phyloP scores from a whole-genome alignment of 2,797 vertebrate genomes.

The Scarus forsteni region DNA sequence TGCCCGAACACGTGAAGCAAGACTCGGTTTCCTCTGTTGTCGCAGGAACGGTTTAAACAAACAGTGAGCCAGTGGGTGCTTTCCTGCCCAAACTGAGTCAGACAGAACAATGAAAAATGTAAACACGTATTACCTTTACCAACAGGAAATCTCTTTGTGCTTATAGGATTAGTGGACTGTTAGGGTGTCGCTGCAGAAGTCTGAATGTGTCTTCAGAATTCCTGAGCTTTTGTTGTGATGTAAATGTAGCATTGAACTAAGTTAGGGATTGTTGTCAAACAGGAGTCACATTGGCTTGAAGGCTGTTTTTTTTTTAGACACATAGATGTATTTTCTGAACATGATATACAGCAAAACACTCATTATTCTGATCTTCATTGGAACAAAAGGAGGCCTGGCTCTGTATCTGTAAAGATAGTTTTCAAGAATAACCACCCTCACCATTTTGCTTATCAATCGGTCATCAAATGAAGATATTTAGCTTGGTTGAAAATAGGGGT shows the following conservation, averaged over 20 bases:
- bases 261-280: background rate
- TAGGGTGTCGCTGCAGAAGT: conserved; percentile 15
- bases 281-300: background rate
- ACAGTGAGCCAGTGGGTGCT: conserved; percentile 55
- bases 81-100: conserved; percentile 74
- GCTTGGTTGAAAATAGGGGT: no score
- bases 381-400: no score
- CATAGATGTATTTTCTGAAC: no score
- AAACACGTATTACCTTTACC: conserved; percentile 67
- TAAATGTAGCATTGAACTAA: background rate
- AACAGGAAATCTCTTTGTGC: conserved; percentile 51
- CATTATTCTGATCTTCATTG: no score
- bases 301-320: no score
- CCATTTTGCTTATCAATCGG: no score
- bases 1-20: conserved; percentile 56
- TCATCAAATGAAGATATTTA: no score
- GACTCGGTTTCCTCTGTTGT: conserved; percentile 66
- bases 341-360: no score
- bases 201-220: conserved; percentile 8
- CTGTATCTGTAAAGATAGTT: no score
- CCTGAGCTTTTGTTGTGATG: background rate
- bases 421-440: no score
- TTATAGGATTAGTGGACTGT: conserved; percentile 28
- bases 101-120: conserved; percentile 72
- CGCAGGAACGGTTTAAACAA: conserved; percentile 73